Evolutionary conservation across 2,888 invertebrate species (phyloP), one percentile per base, ranked within the genome.

Genomic region (Hanleya hanleyi): DNA sequence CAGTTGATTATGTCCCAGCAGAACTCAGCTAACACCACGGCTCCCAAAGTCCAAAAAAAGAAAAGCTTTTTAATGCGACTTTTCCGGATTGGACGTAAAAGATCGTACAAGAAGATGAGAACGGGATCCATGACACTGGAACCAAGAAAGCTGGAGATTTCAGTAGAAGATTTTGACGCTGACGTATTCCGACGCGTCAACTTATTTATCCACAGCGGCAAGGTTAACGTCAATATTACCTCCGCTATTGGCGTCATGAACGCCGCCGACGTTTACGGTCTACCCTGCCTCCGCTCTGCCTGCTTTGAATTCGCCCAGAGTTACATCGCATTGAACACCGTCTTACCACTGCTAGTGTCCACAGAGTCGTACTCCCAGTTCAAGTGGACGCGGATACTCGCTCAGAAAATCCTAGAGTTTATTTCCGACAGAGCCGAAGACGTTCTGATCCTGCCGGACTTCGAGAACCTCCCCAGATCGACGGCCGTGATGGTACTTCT

Each of bases 201-300:
- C 18, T 3, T 64, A 15, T 64, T 36, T 64, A 33, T 64, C 15
- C 64, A 64, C 64, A 37, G 64, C n/a, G 64, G 64, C 9, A 18
- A 29, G 18, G 64, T 64, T 15, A 4, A 35, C 37, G 35, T 64
- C 1, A 37, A n/a, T n/a, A 18, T 35, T 18, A 18, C 32, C 3
- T 36, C 64, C 35, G 64, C 26, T 37, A 36, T 64, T 37, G 64
- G 64, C 9, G 35, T 64, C n/a, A 37, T 64, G 64, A 64, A 64
- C 38, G 64, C 64, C 4, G 64, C 64, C 22, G 64, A 64, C 35
- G n/a, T 3, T 22, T 64, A 37, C 38, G 38, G 64, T 5, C 37
- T 64, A 9, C 37, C 35, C 29, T 35, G 36, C 36, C 37, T 64
- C 1, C 29, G 38, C 18, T 36, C 35, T 18, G 64, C 64, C 64